These are phyloP conservation scores for Ciconia stormi DNA, from an alignment of 2,113 vertebrate genomes.

Conservation along the genomic window DNA sequence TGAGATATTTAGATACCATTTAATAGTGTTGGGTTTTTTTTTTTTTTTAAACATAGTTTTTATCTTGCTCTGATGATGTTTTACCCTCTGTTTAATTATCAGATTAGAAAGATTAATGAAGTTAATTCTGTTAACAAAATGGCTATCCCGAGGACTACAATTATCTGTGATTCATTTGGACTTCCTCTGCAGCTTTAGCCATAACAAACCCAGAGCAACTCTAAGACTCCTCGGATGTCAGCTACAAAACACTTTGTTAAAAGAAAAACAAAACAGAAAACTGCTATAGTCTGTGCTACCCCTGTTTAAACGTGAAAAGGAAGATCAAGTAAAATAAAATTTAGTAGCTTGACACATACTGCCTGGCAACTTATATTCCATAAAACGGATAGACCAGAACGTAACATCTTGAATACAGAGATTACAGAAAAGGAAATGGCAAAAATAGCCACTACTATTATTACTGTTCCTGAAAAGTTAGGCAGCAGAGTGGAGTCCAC, in stretches of 20 bases:
- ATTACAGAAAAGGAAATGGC: constrained; percentile 28
- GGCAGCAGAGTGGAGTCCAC: not conserved
- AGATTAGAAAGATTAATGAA: constrained; percentile 60
- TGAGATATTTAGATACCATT: not conserved
- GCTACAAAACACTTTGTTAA: not conserved
- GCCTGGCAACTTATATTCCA: not conserved
- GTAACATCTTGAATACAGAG: not conserved
- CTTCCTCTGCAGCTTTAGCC: constrained; percentile 54
- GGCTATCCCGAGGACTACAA: constrained; percentile 33
- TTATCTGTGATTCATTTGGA: constrained; percentile 55
- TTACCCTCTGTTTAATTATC: constrained; percentile 29
- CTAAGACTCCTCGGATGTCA: not conserved
- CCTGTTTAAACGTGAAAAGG: not conserved
- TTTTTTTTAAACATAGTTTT: not conserved
- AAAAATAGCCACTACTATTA: constrained; percentile 52
- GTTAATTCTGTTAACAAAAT: constrained; percentile 48
- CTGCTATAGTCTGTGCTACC: not conserved
- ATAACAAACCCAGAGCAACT: constrained; percentile 19
- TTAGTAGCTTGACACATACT: not conserved
- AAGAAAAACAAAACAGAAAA: not conserved
- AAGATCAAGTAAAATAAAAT: not conserved
- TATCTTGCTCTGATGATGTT: not conserved
- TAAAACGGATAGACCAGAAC: not conserved
- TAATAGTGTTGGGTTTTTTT: not conserved
- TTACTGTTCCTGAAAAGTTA: constrained; percentile 44